Evolutionary conservation across 64 coral and sea anemone genomes (phyloP).

Genomic region (Trachythela sp.): DNA sequence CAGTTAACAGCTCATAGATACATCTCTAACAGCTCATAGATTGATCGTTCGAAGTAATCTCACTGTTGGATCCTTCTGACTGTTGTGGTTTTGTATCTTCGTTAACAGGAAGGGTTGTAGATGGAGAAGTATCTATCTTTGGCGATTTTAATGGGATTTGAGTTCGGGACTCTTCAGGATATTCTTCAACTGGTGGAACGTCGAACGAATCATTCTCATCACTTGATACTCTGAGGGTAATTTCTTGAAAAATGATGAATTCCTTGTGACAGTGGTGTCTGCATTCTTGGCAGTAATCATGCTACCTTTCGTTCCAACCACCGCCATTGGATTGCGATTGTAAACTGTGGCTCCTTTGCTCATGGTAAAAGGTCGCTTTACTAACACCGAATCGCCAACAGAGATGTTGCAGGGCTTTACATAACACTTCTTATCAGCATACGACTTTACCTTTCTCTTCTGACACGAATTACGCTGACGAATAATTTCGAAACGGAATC

Average conservation of each 20-base stretch:
- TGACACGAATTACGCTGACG: slow-evolving; percentile 10
- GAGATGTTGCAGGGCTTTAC: slow-evolving; percentile 37
- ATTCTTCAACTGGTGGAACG: too few relatives aligned
- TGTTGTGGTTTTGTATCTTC: too few relatives aligned
- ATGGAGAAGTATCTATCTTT: too few relatives aligned
- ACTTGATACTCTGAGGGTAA: too few relatives aligned
- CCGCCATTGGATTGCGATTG: not conserved
- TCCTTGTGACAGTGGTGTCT: slow-evolving; percentile 22
- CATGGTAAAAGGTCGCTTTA: slow-evolving; percentile 27
- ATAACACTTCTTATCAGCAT: slow-evolving; percentile 25
- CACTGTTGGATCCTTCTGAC: too few relatives aligned
- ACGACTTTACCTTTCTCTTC: slow-evolving; percentile 22
- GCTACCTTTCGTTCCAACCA: slow-evolving; percentile 34
- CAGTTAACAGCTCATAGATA: too few relatives aligned
- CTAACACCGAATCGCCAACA: slow-evolving; percentile 24
- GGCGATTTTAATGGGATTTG: too few relatives aligned
- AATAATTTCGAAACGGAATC: slow-evolving; percentile 33
- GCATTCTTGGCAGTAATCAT: slow-evolving; percentile 36
- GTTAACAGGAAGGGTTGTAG: too few relatives aligned
- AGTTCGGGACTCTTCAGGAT: too few relatives aligned
- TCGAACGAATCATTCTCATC: too few relatives aligned
- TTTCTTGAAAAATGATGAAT: slow-evolving; percentile 43
- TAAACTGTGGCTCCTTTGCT: slow-evolving; percentile 25
- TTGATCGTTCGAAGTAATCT: too few relatives aligned
- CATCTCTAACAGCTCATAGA: too few relatives aligned